A percentile compares a stretch with the other conserved stretches of the same genome.
phyloP scores from a whole-genome alignment of 2,113 vertebrate genomes.

The Sinocyclocheilus grahami region DNA sequence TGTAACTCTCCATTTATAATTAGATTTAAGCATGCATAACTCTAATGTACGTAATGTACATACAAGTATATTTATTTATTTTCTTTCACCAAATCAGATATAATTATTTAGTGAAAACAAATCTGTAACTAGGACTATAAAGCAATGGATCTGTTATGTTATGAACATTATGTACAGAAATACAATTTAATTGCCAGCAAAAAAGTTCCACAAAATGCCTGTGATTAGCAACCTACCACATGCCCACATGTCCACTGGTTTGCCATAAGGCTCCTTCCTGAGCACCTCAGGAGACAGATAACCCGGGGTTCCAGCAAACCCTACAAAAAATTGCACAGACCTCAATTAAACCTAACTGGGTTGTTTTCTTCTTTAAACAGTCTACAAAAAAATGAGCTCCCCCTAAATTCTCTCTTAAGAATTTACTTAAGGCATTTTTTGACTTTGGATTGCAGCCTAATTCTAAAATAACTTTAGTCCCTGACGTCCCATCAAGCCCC shows the following conservation, averaged over 20 bases:
- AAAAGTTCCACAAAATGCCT: neutral
- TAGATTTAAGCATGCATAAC: neutral
- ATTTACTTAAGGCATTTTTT: conserved; percentile 7
- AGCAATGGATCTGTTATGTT: neutral
- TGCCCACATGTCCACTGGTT: conserved; percentile 99
- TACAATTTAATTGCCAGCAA: neutral
- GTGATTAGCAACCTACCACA: conserved; percentile 82
- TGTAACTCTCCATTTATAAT: no score
- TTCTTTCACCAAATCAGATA: neutral
- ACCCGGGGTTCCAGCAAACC: conserved; percentile 95
- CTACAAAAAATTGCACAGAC: conserved; percentile 63
- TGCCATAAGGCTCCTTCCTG: conserved; percentile 96
- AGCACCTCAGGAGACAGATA: conserved; percentile 96
- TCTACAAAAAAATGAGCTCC: conserved; percentile 20
- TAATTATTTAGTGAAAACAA: neutral
- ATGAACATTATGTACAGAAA: neutral
- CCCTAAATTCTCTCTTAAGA: conserved; percentile 15
- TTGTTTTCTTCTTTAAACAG: neutral
- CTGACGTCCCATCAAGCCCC: conserved; percentile 6
- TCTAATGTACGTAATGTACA: neutral
- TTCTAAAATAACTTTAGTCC: conserved; percentile 51
- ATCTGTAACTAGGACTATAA: neutral
- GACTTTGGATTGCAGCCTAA: conserved; percentile 47
- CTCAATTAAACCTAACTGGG: neutral
- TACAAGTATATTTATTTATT: neutral